Base-by-base conservation (phyloP, 2,797 vertebrate genomes). In the Spinibarbus caldwelli region DNA sequence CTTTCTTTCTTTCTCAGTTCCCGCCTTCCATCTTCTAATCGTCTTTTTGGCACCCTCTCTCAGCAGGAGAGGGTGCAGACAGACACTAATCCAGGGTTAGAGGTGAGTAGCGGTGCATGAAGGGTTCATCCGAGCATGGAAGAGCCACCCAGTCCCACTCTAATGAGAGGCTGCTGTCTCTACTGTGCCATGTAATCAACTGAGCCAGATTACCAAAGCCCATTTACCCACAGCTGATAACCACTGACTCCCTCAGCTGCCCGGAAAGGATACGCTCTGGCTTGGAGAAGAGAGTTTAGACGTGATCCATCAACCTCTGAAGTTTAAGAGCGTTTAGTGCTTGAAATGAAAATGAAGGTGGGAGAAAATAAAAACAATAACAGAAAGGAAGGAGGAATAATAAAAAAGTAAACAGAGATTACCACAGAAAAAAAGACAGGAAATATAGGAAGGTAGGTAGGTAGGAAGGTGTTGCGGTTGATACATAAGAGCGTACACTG, bases 121-220 rank as follows among this genome's bases (percentile, higher is more conserved):
- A 84, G 88, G n/a, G 78, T 49, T 82, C 75, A 82, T 75, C 80
- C 45, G 47, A 83, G 80, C 83, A 68, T 87, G 77, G 83, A 47
- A 77, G 73, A 83, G 62, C 86, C 73, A 83, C 85, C 73, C 64
- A 81, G 68, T 78, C 75, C 64, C 64, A 36, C 66, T 86, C 73
- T 87, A 89, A 89, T 89, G 75, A 88, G 79, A 83, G 83, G 76
- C 80, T 81, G 89, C 71, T 59, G 80, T 70, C 79, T 77, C 85
- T 47, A 77, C 72, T 85, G 86, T 88, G 77, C 86, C 73, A 80
- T 90, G 84, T 86, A 90, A 90, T 90, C 87, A 86, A 87, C 84
- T 86, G 78, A 88, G 78, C 78, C 80, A 87, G 89, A 89, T 89
- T 88, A 89, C 80, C 81, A 84, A 85, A 85, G 66, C 41, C 64